Percentiles rank a stretch among this genome's conserved stretches.
Conservation (phyloP, 1,140 invertebrate genomes). For the Aricia agestis region DNA sequence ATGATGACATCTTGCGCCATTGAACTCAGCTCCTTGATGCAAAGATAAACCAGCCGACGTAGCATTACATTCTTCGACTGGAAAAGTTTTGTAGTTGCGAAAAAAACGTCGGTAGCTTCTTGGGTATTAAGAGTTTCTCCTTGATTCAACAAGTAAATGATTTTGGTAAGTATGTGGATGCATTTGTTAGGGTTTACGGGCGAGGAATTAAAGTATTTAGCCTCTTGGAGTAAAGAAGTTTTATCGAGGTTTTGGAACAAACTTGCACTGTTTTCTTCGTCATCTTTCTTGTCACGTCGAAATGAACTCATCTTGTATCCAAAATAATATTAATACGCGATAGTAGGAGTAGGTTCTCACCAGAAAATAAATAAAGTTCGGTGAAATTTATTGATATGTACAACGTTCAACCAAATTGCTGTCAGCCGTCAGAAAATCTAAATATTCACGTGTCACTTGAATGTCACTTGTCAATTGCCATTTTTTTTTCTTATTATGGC, state of each 20-base stretch:
- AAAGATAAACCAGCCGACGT: constrained; percentile 94
- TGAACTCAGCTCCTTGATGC: constrained; percentile 96
- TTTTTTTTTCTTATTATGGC: no score
- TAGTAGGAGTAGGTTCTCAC: no score
- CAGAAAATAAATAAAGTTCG: no score
- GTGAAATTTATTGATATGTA: no score
- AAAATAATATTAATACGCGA: no score
- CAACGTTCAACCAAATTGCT: no score
- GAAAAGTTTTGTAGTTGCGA: constrained; percentile 99
- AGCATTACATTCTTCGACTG: constrained; percentile 96
- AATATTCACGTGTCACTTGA: no score
- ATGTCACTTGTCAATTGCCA: no score
- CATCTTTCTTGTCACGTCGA: constrained; percentile 49
- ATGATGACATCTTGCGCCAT: constrained; percentile 99
- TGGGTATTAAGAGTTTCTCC: constrained; percentile 88
- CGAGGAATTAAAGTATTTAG: constrained; percentile 96
- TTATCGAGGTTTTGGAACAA: constrained; percentile 95
- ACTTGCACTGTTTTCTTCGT: constrained; percentile 81
- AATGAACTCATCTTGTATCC: constrained; percentile 36
- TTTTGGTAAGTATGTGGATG: constrained; percentile 95
- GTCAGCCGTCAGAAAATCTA: no score
- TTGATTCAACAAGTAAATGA: constrained; percentile 95
- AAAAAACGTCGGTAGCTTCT: constrained; percentile 98
- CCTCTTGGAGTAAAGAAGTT: constrained; percentile 96
- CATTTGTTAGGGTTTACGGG: constrained; percentile 97